phyloP scores from a whole-genome alignment of 2,888 invertebrate species.

The Bhutanitis thaidina region DNA sequence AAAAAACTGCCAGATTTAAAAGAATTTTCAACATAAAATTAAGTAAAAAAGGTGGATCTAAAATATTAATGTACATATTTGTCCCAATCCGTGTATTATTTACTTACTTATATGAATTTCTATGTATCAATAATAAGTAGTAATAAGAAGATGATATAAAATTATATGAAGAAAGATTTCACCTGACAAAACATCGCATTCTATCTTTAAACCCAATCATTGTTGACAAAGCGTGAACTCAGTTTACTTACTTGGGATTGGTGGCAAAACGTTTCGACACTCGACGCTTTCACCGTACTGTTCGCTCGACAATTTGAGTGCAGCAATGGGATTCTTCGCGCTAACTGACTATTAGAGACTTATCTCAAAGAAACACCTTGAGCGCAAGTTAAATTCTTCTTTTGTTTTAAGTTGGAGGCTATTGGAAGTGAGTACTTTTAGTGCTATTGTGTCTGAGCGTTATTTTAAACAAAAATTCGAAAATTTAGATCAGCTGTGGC shows the following conservation, averaged over 20 bases:
- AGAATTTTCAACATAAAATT: too few species aligned
- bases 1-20: too few species aligned
- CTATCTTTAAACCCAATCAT: slow-evolving; percentile 47
- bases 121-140: too few species aligned
- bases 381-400: not conserved
- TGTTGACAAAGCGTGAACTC: slow-evolving; percentile 48
- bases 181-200: slow-evolving; percentile 23
- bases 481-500: too few species aligned
- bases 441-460: too few species aligned
- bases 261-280: slow-evolving; percentile 46
- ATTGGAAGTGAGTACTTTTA: not conserved
- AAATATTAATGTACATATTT: too few species aligned
- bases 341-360: not conserved
- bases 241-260: slow-evolving; percentile 40
- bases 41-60: too few species aligned
- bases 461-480: too few species aligned
- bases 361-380: slow-evolving; percentile 3
- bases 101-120: too few species aligned
- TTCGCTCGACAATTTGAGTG: slow-evolving; percentile 20
- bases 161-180: not conserved
- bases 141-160: too few species aligned
- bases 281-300: slow-evolving; percentile 53
- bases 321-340: slow-evolving; percentile 10
- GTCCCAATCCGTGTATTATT: too few species aligned
- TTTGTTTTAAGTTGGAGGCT: not conserved